These are phyloP conservation scores for Apistogramma diplotaenia DNA, from an alignment of 2,113 vertebrate genomes.

Conservation along the genomic window DNA sequence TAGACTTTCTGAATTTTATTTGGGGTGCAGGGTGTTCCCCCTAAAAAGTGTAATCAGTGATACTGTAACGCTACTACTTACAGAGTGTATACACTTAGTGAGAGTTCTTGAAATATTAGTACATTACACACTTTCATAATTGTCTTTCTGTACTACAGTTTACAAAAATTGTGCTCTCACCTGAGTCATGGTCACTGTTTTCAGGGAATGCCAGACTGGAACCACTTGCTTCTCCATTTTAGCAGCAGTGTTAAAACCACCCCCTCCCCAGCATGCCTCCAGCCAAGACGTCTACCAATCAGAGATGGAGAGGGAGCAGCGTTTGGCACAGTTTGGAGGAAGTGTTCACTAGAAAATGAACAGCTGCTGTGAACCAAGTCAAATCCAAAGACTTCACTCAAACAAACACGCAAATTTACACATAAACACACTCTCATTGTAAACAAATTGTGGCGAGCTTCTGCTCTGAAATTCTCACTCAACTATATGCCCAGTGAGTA, in stretches of 20 bases:
- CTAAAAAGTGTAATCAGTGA: background rate
- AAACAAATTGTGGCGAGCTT: background rate
- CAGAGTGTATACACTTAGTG: background rate
- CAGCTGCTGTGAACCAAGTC: constrained; percentile 47
- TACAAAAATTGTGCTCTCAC: background rate
- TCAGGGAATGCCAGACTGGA: background rate
- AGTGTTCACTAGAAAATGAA: constrained; percentile 31
- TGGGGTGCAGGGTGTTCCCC: background rate
- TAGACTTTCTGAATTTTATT: background rate
- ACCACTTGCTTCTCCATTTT: background rate
- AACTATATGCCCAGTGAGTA: background rate
- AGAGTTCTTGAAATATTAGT: background rate
- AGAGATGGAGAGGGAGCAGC: constrained; percentile 11
- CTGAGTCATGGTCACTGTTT: background rate
- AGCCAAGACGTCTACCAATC: constrained; percentile 49
- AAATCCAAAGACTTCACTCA: constrained; percentile 29
- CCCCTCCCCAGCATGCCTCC: constrained; percentile 1
- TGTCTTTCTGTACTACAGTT: background rate
- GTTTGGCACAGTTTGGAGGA: constrained; percentile 36
- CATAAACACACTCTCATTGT: background rate
- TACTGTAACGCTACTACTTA: background rate
- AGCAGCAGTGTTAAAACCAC: constrained; percentile 5
- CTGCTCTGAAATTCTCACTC: background rate
- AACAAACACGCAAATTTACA: constrained; percentile 4
- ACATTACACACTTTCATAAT: background rate